Evolutionary conservation across 2,888 invertebrate genomes (phyloP).

Genomic region (Capitulum mitella): DNA sequence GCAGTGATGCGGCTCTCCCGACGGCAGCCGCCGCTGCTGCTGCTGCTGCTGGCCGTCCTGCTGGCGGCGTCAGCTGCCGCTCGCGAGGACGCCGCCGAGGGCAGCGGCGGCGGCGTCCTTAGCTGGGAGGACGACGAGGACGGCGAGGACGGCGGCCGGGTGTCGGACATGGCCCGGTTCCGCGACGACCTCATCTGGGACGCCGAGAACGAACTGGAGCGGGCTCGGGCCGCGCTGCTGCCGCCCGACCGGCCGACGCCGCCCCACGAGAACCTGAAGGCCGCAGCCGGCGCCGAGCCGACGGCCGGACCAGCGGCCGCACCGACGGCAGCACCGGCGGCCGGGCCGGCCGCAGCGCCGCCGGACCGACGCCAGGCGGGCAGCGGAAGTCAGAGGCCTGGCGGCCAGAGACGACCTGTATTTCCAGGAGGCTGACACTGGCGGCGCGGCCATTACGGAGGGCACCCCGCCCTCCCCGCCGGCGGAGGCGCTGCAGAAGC

Average conservation of each 20-base stretch:
- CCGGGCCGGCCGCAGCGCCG: too few relatives aligned
- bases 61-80: too few relatives aligned
- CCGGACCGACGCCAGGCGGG: not conserved
- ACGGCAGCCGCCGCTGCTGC: not conserved
- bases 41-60: not conserved
- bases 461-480: too few relatives aligned
- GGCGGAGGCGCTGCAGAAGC: too few relatives aligned
- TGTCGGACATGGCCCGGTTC: not conserved
- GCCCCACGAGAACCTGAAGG: too few relatives aligned
- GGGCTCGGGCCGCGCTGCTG: not conserved
- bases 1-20: too few relatives aligned
- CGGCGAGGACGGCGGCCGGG: not conserved
- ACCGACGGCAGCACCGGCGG: not conserved
- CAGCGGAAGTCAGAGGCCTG: not conserved
- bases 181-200: not conserved
- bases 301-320: too few relatives aligned
- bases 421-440: not conserved
- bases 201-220: not conserved
- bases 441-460: not conserved
- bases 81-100: not conserved
- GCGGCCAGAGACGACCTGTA: not conserved
- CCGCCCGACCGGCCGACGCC: too few relatives aligned
- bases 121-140: conserved; percentile 4
- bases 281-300: too few relatives aligned
- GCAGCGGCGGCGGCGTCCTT: not conserved